These are phyloP conservation scores for Hypanus sabinus DNA, from an alignment of 2,113 vertebrate species.

Conservation along the genomic window DNA sequence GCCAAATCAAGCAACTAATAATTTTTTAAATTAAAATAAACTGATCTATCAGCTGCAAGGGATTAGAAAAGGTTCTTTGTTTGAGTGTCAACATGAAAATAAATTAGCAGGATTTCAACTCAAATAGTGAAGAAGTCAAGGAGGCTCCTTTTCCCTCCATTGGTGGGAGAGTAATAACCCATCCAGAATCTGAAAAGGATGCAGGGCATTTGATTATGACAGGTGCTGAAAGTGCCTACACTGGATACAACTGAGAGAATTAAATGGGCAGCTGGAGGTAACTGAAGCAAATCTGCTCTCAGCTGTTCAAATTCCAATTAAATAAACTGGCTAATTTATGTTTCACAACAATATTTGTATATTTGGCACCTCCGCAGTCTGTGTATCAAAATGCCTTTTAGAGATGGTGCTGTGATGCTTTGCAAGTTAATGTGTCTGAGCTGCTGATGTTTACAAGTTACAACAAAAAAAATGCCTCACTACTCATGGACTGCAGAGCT, in stretches of 20 bases:
- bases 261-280: conserved; percentile 19
- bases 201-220: background rate
- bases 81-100: background rate
- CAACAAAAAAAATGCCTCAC: background rate
- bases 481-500: background rate
- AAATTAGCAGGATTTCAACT: background rate
- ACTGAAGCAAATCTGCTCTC: conserved; percentile 21
- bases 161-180: background rate
- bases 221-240: background rate
- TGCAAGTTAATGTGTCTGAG: background rate
- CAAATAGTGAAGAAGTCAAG: background rate
- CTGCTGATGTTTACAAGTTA: background rate
- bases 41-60: background rate
- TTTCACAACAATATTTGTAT: background rate
- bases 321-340: conserved; percentile 21
- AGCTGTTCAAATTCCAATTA: conserved; percentile 21
- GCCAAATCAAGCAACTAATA: background rate
- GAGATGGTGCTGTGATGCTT: background rate
- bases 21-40: too few relatives aligned
- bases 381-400: conserved; percentile 12
- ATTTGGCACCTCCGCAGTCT: background rate
- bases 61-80: background rate
- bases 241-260: background rate
- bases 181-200: background rate
- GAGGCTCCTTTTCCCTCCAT: background rate